phyloP scores from a whole-genome alignment of 2,888 invertebrate genomes.

The Coenonympha glycerion region DNA sequence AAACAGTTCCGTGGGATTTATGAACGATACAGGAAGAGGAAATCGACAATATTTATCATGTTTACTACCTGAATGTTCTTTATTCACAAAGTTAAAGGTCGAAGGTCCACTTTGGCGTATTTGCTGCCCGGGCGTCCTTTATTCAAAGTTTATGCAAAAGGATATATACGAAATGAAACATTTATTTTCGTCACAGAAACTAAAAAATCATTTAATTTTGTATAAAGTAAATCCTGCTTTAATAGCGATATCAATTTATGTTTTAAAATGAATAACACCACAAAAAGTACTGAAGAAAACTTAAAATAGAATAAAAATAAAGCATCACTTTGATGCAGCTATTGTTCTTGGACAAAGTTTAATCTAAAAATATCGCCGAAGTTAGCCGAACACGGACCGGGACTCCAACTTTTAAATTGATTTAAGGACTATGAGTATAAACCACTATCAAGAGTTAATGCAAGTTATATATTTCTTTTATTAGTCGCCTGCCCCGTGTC shows the following conservation, averaged over 20 bases:
- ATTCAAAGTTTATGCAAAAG: neutral
- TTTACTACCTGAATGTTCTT: slow-evolving; percentile 24
- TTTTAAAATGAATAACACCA: neutral
- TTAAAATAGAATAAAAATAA: neutral
- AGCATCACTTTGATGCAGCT: slow-evolving; percentile 7
- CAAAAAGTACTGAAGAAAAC: neutral
- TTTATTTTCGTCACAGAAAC: neutral
- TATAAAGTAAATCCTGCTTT: too few species aligned
- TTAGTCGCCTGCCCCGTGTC: neutral
- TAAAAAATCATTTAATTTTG: too few species aligned
- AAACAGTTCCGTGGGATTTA: slow-evolving; percentile 3
- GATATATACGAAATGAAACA: neutral
- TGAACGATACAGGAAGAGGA: slow-evolving; percentile 11
- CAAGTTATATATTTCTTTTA: slow-evolving; percentile 11
- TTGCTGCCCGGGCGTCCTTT: slow-evolving; percentile 1
- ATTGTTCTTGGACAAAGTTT: slow-evolving; percentile 15
- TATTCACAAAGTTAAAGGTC: slow-evolving; percentile 34
- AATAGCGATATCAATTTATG: too few species aligned
- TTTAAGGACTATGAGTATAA: slow-evolving; percentile 24
- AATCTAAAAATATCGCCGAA: slow-evolving; percentile 13
- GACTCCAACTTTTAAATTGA: slow-evolving; percentile 28
- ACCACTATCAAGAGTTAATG: slow-evolving; percentile 20
- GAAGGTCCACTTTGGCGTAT: slow-evolving; percentile 33
- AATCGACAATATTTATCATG: slow-evolving; percentile 9
- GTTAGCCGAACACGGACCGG: slow-evolving; percentile 6